phyloP scores from a whole-genome alignment of 2,797 vertebrate genomes.

The Muscicapa striata region DNA sequence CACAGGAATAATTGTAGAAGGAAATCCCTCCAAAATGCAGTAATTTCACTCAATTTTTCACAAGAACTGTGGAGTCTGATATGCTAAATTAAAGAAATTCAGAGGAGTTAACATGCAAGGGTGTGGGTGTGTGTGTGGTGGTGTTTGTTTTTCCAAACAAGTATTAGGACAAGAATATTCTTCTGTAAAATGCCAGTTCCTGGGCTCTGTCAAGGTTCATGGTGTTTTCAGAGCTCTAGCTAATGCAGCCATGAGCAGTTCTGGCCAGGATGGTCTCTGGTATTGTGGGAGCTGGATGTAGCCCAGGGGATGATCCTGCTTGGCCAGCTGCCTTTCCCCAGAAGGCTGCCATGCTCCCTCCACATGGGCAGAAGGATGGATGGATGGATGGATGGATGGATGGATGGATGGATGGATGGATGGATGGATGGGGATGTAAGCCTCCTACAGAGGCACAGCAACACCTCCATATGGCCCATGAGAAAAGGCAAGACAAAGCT shows the following conservation, averaged over 20 bases:
- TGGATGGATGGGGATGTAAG: not conserved
- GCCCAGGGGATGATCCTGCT: conserved; percentile 18
- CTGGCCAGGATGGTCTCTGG: not conserved
- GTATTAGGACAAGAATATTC: not conserved
- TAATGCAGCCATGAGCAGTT: not conserved
- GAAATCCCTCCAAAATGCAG: conserved; percentile 18
- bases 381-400: not conserved
- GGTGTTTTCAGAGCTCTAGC: not conserved
- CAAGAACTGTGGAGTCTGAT: not conserved
- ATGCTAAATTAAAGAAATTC: not conserved
- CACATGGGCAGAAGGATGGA: not conserved
- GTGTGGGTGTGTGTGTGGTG: not conserved
- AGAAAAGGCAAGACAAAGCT: not conserved
- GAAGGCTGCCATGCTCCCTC: not conserved
- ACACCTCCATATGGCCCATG: conserved; percentile 30
- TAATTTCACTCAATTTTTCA: not conserved
- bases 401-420: not conserved
- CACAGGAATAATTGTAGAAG: conserved; percentile 54
- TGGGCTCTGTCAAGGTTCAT: not conserved
- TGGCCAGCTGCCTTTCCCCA: conserved; percentile 30
- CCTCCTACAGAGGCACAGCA: conserved; percentile 22
- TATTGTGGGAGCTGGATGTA: not conserved
- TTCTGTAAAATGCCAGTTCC: not conserved
- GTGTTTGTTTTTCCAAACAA: not conserved
- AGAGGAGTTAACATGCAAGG: not conserved